These are phyloP conservation scores for Rhizoglyphus robini DNA, from an alignment of 1,140 invertebrate genomes.

Conservation along the genomic window DNA sequence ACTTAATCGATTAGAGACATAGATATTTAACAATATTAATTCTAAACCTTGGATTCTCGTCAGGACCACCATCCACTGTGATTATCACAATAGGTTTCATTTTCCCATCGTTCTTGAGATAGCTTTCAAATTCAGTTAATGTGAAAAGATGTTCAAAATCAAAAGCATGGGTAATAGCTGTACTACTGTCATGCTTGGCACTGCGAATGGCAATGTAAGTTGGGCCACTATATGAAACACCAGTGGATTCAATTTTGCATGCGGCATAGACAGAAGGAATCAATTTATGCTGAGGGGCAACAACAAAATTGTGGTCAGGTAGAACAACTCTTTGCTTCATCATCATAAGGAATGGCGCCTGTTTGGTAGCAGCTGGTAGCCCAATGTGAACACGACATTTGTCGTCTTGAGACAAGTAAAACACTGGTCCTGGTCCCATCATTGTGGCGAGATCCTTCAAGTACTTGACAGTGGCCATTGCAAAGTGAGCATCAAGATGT, in stretches of 20 bases:
- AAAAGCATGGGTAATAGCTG: neutral
- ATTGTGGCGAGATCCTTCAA: conserved; percentile 25
- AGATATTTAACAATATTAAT: neutral
- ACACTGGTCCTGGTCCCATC: conserved; percentile 27
- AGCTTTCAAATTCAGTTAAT: neutral
- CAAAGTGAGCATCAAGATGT: conserved; percentile 23
- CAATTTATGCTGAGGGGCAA: conserved; percentile 32
- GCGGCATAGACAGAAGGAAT: conserved; percentile 33
- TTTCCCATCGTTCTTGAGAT: neutral
- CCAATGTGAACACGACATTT: conserved; percentile 36
- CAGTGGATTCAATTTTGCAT: conserved; percentile 28
- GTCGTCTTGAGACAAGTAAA: conserved; percentile 32
- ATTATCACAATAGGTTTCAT: conserved; percentile 11
- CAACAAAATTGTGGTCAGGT: conserved; percentile 37
- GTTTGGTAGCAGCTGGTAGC: conserved; percentile 34
- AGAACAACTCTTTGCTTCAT: conserved; percentile 33
- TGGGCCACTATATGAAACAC: conserved; percentile 27
- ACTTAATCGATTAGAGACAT: too few species aligned
- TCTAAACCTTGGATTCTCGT: neutral
- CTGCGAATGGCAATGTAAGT: neutral
- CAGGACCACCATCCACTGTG: neutral
- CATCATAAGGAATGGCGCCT: conserved; percentile 34
- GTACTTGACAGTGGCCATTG: conserved; percentile 25
- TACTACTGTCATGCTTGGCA: neutral
- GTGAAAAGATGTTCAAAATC: neutral